These are phyloP conservation scores for Tragelaphus scriptus DNA, from an alignment of 2,113 vertebrate genomes.

Conservation along the genomic window DNA sequence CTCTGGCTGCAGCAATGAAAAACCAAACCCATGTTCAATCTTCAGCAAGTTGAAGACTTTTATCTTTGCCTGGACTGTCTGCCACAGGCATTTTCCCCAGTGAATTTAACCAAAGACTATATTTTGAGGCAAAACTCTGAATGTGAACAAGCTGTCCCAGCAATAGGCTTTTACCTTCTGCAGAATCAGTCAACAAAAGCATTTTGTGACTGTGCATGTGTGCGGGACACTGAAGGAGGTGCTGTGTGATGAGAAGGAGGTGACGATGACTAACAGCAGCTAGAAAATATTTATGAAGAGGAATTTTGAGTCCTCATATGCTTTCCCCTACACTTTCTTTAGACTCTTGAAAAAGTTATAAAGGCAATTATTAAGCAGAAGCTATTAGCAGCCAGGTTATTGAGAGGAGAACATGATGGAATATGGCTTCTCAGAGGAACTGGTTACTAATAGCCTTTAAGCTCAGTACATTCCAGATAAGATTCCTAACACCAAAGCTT, in stretches of 20 bases:
- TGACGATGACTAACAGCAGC: neutral
- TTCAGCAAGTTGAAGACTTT: neutral
- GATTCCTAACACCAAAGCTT: constrained; percentile 27
- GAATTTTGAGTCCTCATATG: neutral
- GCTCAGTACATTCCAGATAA: neutral
- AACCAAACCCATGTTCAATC: neutral
- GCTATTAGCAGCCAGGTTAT: constrained; percentile 29
- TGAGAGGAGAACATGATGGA: constrained; percentile 30
- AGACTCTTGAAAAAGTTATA: constrained; percentile 40
- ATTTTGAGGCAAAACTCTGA: neutral
- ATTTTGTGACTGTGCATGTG: neutral
- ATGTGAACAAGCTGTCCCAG: neutral
- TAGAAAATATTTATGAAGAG: constrained; percentile 19
- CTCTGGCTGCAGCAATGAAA: neutral
- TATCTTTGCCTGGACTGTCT: neutral
- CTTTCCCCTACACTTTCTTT: neutral
- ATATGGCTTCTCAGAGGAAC: constrained; percentile 4
- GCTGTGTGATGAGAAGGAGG: neutral
- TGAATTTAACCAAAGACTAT: neutral
- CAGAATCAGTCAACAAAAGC: neutral
- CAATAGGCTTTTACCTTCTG: neutral
- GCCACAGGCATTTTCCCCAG: neutral
- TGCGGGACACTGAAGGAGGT: neutral
- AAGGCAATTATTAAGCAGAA: constrained; percentile 26
- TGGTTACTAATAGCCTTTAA: constrained; percentile 28